Conservation (phyloP, 2,113 vertebrate species). For the Strix uralensis region DNA sequence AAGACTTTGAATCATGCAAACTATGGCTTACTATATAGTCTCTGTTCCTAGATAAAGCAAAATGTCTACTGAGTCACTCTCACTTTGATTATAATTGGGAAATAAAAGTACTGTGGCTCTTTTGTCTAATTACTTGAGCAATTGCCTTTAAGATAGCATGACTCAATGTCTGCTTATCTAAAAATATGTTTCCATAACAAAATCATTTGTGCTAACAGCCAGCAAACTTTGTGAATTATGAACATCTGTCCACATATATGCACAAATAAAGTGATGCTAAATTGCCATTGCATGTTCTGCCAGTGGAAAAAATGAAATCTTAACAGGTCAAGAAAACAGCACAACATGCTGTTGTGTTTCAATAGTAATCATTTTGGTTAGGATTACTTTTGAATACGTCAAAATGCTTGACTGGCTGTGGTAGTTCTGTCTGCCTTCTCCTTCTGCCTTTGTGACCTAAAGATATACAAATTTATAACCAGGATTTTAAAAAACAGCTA, state of each 20-base stretch:
- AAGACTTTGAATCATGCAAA: not conserved
- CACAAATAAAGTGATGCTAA: not conserved
- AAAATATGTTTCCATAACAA: not conserved
- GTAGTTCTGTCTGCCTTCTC: not conserved
- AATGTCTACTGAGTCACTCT: not conserved
- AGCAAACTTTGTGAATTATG: not conserved
- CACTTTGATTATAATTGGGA: not conserved
- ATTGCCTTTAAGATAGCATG: not conserved
- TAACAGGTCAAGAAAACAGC: not conserved
- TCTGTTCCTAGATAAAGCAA: not conserved
- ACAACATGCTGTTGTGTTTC: not conserved
- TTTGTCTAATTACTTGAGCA: conserved; percentile 1
- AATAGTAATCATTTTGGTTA: not conserved
- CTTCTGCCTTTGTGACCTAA: not conserved
- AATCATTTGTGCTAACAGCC: not conserved
- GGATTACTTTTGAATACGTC: not conserved
- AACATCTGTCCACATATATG: not conserved
- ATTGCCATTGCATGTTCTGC: not conserved
- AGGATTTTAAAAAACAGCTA: not conserved
- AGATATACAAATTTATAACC: not conserved
- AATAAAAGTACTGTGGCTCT: not conserved
- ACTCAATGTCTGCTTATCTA: not conserved
- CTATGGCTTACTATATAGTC: not conserved
- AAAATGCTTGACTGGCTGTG: not conserved
- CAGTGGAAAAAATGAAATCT: not conserved